Evolutionary conservation across 64 coral and sea anemone genomes (phyloP), one percentile per base, ranked within the genome.

Genomic region (Pachyseris speciosa): DNA sequence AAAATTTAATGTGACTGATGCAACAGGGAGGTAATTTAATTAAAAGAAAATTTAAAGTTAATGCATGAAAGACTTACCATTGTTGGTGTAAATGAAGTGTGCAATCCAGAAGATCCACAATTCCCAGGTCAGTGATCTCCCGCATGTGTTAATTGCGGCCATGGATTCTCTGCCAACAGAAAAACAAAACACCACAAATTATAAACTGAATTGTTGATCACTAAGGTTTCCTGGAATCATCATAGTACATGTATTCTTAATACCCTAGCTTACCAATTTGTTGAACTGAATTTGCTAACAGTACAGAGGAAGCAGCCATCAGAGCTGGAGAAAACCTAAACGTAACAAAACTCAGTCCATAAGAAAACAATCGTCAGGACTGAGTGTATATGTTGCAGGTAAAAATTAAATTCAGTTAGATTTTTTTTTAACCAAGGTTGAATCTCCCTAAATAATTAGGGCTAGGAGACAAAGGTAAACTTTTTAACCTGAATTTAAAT

Each of bases 211-310:
- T n/a, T n/a, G n/a, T n/a, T n/a, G n/a, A n/a, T n/a, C n/a, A n/a
- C n/a, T n/a, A n/a, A n/a, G n/a, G n/a, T n/a, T n/a, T n/a, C n/a
- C n/a, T n/a, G n/a, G n/a, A n/a, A n/a, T n/a, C n/a, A n/a, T n/a
- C n/a, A n/a, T n/a, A n/a, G n/a, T n/a, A n/a, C n/a, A n/a, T n/a
- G n/a, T n/a, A n/a, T n/a, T n/a, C n/a, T n/a, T n/a, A n/a, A n/a
- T n/a, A n/a, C n/a, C n/a, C 41, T n/a, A n/a, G n/a, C 41, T 65
- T 76, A 94, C 92, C 92, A 69, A 76, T 84, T 90, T 80, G 50
- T 39, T 96, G 91, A 86, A 96, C 72, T 43, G 87, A 31, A 84
- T 87, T 93, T 72, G 95, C 91, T 64, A 96, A 61, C 22, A 96
- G 61, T 37, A 96, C 47, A 8, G 72, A 74, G 1, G 95, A 96